Percentiles rank a stretch among this genome's conserved stretches.
Conservation (phyloP, 2,113 vertebrate genomes). For the Myotis lucifugus region DNA sequence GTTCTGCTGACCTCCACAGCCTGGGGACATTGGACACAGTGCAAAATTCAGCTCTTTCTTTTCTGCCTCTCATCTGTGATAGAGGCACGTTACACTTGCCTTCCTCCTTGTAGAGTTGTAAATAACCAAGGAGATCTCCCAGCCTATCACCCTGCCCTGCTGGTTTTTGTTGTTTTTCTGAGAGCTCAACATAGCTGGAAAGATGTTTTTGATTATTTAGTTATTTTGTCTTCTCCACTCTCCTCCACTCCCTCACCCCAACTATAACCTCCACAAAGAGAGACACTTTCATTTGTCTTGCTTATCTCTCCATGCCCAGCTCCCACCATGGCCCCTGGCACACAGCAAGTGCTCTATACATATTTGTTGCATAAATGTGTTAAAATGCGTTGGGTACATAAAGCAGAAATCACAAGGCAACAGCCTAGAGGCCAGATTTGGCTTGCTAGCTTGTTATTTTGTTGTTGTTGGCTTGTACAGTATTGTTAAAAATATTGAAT, state of each 20-base stretch:
- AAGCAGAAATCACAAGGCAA: background rate
- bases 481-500: constrained; percentile 6
- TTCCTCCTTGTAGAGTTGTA: background rate
- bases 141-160: background rate
- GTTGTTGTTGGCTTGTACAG: background rate
- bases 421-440: background rate
- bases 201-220: background rate
- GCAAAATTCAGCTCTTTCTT: background rate
- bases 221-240: background rate
- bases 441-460: background rate
- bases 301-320: background rate
- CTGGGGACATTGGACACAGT: background rate
- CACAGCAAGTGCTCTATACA: background rate
- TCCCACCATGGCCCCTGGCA: background rate
- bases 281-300: background rate
- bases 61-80: background rate
- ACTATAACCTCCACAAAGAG: background rate
- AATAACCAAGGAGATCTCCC: background rate
- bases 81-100: background rate
- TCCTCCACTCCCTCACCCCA: background rate
- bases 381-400: background rate
- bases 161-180: background rate
- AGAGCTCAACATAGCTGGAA: background rate
- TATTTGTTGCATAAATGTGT: background rate
- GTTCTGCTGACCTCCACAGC: background rate